Evolutionary conservation across 2,888 invertebrate genomes (phyloP).

Genomic region (Nebria salina): DNA sequence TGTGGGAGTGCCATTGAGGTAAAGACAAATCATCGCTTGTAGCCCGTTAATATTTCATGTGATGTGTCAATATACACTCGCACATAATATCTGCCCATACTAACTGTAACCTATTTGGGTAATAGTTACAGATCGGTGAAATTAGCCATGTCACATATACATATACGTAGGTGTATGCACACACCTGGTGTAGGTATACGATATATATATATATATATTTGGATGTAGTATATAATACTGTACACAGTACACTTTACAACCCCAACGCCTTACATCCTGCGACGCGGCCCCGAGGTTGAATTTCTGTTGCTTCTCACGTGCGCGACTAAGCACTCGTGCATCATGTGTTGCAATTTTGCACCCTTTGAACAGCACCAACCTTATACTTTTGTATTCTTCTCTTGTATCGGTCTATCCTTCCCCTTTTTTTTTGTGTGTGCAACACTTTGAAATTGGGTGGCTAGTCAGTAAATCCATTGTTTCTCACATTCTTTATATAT

Average conservation of each 20-base stretch:
- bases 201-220: slow-evolving; percentile 2
- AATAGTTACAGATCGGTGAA: not conserved
- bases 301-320: not conserved
- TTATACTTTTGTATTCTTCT: not conserved
- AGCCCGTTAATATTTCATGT: slow-evolving; percentile 36
- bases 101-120: not conserved
- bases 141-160: not conserved
- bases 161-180: not conserved
- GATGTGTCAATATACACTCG: slow-evolving; percentile 27
- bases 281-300: not conserved
- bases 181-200: not conserved
- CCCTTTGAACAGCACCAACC: not conserved
- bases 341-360: slow-evolving; percentile 1
- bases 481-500: not conserved
- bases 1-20: slow-evolving; percentile 17
- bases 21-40: slow-evolving; percentile 20
- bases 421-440: not conserved
- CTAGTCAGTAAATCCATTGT: not conserved
- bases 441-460: not conserved
- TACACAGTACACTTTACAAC: too few relatives aligned
- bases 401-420: not conserved
- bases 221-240: not conserved
- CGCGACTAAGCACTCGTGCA: not conserved
- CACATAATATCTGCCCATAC: not conserved
- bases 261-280: not conserved